Evolutionary conservation across 2,113 vertebrate genomes (phyloP).

Genomic region (Xenopus tropicalis): DNA sequence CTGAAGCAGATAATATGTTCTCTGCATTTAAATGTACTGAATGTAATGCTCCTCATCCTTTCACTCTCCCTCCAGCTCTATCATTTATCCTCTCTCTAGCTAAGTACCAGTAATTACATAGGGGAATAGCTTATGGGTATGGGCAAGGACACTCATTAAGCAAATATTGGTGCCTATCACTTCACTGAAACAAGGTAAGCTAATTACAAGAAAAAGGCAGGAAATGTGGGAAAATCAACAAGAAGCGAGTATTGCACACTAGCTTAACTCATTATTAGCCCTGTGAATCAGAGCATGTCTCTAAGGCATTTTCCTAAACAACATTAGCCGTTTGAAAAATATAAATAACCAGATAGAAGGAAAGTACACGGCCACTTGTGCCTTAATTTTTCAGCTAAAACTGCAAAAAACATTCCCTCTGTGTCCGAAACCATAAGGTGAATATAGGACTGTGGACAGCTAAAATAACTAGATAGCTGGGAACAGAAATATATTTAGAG

Average conservation of each 20-base stretch:
- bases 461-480: too few relatives aligned
- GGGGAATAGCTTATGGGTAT: slow-evolving; percentile 41
- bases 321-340: not conserved
- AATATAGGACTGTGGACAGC: too few relatives aligned
- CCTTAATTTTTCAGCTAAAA: too few relatives aligned
- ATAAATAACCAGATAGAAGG: not conserved
- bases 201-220: slow-evolving; percentile 44
- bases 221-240: slow-evolving; percentile 14
- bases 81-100: slow-evolving; percentile 20
- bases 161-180: slow-evolving; percentile 43
- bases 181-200: slow-evolving; percentile 43
- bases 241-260: slow-evolving; percentile 10
- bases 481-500: not conserved
- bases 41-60: slow-evolving; percentile 1
- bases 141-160: slow-evolving; percentile 53
- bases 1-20: slow-evolving; percentile 20
- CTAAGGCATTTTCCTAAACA: not conserved
- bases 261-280: not conserved
- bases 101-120: slow-evolving; percentile 42
- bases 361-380: too few relatives aligned
- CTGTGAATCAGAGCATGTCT: not conserved
- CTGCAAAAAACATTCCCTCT: too few relatives aligned
- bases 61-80: not conserved
- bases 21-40: slow-evolving; percentile 24
- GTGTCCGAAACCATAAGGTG: too few relatives aligned